Percentiles rank a stretch among this genome's conserved stretches.
These are phyloP conservation scores for Stenodera caucasica DNA, from an alignment of 2,888 invertebrate genomes.

Conservation along the genomic window DNA sequence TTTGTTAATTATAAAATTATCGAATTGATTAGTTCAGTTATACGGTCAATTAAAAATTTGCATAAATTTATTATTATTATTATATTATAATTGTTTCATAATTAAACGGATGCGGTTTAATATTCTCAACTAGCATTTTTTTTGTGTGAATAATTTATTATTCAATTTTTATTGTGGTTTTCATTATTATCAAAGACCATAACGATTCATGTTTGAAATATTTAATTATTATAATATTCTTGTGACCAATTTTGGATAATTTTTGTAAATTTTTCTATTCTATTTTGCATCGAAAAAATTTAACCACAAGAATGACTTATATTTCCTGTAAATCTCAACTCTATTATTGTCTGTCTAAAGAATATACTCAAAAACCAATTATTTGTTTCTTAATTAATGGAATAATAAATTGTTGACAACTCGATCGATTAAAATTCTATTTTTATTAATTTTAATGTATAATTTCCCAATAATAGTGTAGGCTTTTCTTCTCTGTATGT, in stretches of 20 bases:
- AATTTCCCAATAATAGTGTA: no score
- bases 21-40: no score
- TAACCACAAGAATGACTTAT: no score
- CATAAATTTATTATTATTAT: not conserved
- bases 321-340: no score
- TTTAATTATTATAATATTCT: not conserved
- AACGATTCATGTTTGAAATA: not conserved
- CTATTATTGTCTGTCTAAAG: no score
- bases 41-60: no score
- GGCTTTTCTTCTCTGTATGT: no score
- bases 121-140: not conserved
- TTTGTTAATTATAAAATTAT: no score
- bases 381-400: not conserved
- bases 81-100: not conserved
- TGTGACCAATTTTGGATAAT: not conserved
- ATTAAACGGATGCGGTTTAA: constrained; percentile 1
- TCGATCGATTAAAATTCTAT: not conserved
- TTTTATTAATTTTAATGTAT: no score
- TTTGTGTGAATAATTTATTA: not conserved
- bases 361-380: not conserved
- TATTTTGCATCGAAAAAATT: no score
- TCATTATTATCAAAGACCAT: not conserved
- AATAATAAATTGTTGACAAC: not conserved
- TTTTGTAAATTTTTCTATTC: no score
- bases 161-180: not conserved